Conservation (phyloP, 2,888 invertebrate species). For the Campoplex capitator region DNA sequence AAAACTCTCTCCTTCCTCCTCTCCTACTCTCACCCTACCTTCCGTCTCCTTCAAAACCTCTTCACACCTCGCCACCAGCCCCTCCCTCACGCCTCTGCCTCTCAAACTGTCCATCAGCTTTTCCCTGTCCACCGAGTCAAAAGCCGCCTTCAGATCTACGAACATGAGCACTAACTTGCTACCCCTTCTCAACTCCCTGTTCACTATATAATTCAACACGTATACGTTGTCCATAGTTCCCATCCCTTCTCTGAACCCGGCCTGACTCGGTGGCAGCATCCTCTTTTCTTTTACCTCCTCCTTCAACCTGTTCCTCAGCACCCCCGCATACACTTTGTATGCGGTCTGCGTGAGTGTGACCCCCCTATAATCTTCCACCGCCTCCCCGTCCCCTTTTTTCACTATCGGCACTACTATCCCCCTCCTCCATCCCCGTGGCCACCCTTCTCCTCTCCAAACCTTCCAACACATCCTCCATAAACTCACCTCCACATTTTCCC, state of each 20-base stretch:
- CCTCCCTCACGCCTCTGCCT: slow-evolving; percentile 21
- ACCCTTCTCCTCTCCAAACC: slow-evolving; percentile 11
- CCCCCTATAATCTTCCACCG: slow-evolving; percentile 50
- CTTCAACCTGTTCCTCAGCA: slow-evolving; percentile 1
- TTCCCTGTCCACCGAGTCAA: slow-evolving; percentile 37
- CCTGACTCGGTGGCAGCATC: slow-evolving; percentile 1
- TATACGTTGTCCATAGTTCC: slow-evolving; percentile 32
- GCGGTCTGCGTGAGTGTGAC: slow-evolving; percentile 41
- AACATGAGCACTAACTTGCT: slow-evolving; percentile 16
- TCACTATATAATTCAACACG: slow-evolving; percentile 20
- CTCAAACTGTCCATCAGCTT: slow-evolving; percentile 12
- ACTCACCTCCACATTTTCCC: neutral
- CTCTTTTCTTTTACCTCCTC: neutral
- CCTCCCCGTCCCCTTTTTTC: slow-evolving; percentile 52
- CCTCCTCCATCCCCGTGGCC: slow-evolving; percentile 48
- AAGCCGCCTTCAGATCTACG: slow-evolving; percentile 29
- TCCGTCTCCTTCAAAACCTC: neutral
- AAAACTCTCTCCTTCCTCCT: neutral
- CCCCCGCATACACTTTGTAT: slow-evolving; percentile 43
- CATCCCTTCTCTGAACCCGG: slow-evolving; percentile 26
- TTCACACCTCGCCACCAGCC: slow-evolving; percentile 8
- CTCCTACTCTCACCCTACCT: slow-evolving; percentile 19
- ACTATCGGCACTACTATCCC: slow-evolving; percentile 36
- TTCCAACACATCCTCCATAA: slow-evolving; percentile 19
- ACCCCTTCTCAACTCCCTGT: neutral